Base-by-base conservation (phyloP, 2,888 invertebrate genomes). In the Pterostichus niger region DNA sequence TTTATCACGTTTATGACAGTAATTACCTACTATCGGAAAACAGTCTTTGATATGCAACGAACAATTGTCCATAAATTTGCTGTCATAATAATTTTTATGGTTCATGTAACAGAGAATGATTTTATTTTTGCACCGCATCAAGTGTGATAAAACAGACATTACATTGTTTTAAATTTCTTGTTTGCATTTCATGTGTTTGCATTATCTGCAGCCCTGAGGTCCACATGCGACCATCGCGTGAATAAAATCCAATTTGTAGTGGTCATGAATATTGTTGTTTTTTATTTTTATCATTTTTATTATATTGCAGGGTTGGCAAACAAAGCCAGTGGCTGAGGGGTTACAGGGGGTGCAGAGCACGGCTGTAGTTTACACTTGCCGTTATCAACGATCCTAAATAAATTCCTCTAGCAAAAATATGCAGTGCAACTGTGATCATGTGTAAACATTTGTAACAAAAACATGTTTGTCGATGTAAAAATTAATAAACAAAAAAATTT, bases 161-260 rank as follows among this genome's bases (percentile, higher is more conserved):
- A 79, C 79, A 78, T 78, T 79, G 79, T 79, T 68, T 79, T 46
- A 79, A 79, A 61, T 52, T 79, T 59, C 52, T 46, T 64, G 79
- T 79, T 79, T 79, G 79, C 68, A 31, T 79, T 79, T 68, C 68
- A 56, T 78, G 52, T 79, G 68, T 79, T 79, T 79, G 33, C 31
- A 79, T 64, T 79, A 64, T 79, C 35, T 49, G 64, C 31, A 31
- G 35, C 33, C 31, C 79, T 46, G 46, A 52, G 46, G 49, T 64
- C 13, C 49, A n/a, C 79, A 61, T 44, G 79, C 68, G 31, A 46
- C 15, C 79, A 79, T 79, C 49, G 68, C 79, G 79, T 79, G 79
- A 79, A 79, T 49, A 79, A 79, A 79, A 79, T 79, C 79, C 79
- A 79, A 79, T 79, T 79, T 79, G 79, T 79, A 68, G 61, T 68